Evolutionary conservation across 2,888 invertebrate genomes (phyloP), one percentile per base, ranked within the genome.

Genomic region (Drosophila fungiperda): DNA sequence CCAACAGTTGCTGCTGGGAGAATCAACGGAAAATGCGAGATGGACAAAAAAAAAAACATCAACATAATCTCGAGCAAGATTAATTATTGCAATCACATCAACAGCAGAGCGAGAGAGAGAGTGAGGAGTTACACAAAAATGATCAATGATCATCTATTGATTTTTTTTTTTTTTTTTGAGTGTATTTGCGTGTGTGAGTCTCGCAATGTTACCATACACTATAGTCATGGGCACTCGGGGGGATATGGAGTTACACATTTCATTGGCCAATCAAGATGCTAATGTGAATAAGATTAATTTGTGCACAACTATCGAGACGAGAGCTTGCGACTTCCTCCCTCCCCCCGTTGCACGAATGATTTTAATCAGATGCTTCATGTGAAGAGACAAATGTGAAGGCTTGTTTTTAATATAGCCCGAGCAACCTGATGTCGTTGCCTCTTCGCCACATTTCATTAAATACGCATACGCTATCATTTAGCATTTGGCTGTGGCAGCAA

Each of bases 81-180:
- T 92, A 92, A 92, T 92, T 90, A 82, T 88, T 85, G 87, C 87
- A 91, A 92, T 92, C 91, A 90, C 88, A 91, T 92, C 92, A 92
- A 90, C 92, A 87, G 85, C 87, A 87, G 70, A 76, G 78, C 42
- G 17, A 57, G 53, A 49, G 48, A 12, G 35, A 17, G 17, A 29
- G 49, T n/a, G n/a, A 50, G n/a, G 29, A 50, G 52, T 52, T 33
- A n/a, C 58, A n/a, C 40, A 29, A 38, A 68, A 72, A 75, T 78
- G 77, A 74, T 70, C 80, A 87, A 89, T 87, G 87, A 87, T 87
- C 89, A 82, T 78, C 81, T 77, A 88, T 84, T 85, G 87, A 84
- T 87, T 87, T 87, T 82, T 74, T 42, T n/a, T n/a, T 87, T 87
- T 87, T 82, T 42, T 74, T 78, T 29, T 6, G 29, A 83, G 77